phyloP scores from a whole-genome alignment of 2,113 vertebrate genomes.

The Dinomys branickii region DNA sequence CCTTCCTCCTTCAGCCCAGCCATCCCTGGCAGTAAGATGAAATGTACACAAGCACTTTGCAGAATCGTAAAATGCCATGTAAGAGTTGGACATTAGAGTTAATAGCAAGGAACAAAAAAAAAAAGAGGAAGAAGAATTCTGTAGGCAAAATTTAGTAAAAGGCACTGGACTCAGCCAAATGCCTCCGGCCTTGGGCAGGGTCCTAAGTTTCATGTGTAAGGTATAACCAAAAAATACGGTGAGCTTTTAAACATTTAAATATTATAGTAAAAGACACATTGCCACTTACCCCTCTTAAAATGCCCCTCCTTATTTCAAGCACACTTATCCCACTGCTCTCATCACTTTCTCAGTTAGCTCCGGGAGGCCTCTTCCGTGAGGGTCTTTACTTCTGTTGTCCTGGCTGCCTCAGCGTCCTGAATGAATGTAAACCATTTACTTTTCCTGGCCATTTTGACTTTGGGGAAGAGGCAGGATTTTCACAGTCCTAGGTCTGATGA shows the following conservation, averaged over 20 bases:
- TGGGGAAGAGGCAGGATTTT: neutral
- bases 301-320: neutral
- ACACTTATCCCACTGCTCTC: neutral
- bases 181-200: neutral
- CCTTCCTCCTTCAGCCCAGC: neutral
- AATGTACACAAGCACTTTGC: neutral
- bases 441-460: neutral
- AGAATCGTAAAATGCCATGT: neutral
- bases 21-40: neutral
- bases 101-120: too few relatives aligned
- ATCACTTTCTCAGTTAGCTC: neutral
- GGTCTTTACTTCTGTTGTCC: neutral
- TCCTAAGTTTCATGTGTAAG: neutral
- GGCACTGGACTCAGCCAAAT: rapidly evolving
- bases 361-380: neutral
- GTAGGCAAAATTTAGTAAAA: rapidly evolving
- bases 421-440: neutral
- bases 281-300: too few relatives aligned
- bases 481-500: neutral
- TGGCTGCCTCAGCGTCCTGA: neutral
- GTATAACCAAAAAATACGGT: neutral
- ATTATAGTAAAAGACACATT: neutral
- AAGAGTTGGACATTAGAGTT: neutral
- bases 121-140: neutral
- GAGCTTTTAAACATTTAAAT: neutral